A percentile compares a stretch with the other conserved stretches of the same genome.
Evolutionary conservation across 1,140 invertebrate species (phyloP).

Genomic region (Aricia agestis): DNA sequence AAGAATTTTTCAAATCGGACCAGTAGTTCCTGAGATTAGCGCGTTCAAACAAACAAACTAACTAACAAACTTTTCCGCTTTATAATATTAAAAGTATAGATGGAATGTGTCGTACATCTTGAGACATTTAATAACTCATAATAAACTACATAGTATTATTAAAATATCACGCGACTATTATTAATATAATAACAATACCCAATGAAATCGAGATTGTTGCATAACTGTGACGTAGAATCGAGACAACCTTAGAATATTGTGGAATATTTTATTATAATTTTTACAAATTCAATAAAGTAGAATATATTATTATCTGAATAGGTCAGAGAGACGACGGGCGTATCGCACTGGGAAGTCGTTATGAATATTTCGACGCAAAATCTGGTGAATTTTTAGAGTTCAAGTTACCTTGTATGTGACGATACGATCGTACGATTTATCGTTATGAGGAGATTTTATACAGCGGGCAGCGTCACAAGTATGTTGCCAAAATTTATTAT

Average conservation of each 20-base stretch:
- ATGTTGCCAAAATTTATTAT: no score
- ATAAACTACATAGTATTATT: background rate
- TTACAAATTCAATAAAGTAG: background rate
- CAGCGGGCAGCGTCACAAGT: no score
- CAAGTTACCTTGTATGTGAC: background rate
- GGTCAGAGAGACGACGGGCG: background rate
- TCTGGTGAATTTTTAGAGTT: background rate
- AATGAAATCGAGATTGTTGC: background rate
- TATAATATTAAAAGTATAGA: no score
- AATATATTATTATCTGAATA: slow-evolving; percentile 3
- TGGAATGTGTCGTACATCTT: no score
- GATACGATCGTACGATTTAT: background rate
- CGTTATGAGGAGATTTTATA: no score
- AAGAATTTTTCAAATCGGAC: no score
- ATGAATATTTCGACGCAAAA: slow-evolving; percentile 13
- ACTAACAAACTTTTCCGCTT: no score
- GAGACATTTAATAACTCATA: no score
- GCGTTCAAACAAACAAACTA: no score
- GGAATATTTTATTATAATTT: background rate
- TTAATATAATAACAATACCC: slow-evolving; percentile 4
- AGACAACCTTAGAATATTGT: background rate
- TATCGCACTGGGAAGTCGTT: slow-evolving; percentile 1
- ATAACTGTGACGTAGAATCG: background rate
- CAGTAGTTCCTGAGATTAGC: no score
- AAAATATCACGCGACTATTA: background rate